phyloP scores from a whole-genome alignment of 2,113 vertebrate species.

The Echinops telfairi region DNA sequence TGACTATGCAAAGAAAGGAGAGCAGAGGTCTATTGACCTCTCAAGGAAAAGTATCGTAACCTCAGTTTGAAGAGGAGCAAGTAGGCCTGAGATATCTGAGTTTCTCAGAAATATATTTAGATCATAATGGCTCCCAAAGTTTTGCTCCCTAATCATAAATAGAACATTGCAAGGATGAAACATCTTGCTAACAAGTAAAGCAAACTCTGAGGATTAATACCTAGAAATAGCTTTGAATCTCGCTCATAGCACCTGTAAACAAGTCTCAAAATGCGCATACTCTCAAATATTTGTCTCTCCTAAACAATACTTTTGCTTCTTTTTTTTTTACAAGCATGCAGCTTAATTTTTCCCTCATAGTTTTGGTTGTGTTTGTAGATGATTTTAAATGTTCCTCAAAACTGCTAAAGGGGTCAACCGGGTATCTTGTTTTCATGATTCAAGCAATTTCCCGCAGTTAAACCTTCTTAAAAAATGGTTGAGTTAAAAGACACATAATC shows the following conservation, averaged over 20 bases:
- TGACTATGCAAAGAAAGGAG: too few species aligned
- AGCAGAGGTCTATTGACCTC: neutral
- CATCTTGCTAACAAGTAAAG: constrained; percentile 24
- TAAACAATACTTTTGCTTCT: constrained; percentile 55
- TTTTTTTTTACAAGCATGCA: constrained; percentile 61
- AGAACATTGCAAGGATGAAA: neutral
- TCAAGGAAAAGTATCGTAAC: neutral
- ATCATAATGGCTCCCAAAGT: neutral
- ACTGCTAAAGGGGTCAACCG: neutral
- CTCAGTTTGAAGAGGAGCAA: neutral
- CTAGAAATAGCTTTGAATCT: constrained; percentile 70
- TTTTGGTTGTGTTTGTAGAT: constrained; percentile 65
- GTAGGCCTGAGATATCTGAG: neutral
- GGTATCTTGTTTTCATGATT: constrained; percentile 22
- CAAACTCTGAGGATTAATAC: neutral
- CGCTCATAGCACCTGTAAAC: constrained; percentile 66
- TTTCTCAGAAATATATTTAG: neutral
- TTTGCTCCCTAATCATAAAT: neutral
- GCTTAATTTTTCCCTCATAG: constrained; percentile 54
- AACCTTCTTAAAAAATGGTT: constrained; percentile 33
- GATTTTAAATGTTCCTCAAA: constrained; percentile 65
- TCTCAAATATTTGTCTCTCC: constrained; percentile 62
- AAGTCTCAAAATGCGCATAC: constrained; percentile 61
- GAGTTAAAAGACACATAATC: neutral
- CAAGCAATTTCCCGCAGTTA: constrained; percentile 52